These are phyloP conservation scores for Ptychochromis oligacanthus DNA, from an alignment of 2,113 vertebrate species.

Conservation along the genomic window DNA sequence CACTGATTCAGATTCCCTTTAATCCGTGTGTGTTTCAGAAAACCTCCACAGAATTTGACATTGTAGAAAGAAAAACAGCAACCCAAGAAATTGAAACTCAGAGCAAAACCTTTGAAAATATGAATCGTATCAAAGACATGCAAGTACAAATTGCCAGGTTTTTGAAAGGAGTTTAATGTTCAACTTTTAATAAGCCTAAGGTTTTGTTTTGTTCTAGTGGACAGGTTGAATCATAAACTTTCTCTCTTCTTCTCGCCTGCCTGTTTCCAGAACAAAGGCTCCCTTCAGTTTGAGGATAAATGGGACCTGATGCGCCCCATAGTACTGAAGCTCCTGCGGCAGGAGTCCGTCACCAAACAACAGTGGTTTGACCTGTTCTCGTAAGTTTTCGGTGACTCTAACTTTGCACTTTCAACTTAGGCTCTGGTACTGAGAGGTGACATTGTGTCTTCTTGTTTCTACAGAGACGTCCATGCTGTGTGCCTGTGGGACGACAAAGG, in stretches of 20 bases:
- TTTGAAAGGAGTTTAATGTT: not conserved
- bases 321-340: conserved; percentile 96
- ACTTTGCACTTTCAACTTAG: accelerated
- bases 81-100: not conserved
- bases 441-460: conserved; percentile 24
- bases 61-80: not conserved
- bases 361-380: conserved; percentile 99
- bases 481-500: conserved; percentile 99
- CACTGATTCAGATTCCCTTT: not conserved
- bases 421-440: not conserved
- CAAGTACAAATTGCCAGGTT: no score
- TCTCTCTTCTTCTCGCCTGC: not conserved
- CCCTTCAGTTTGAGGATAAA: conserved; percentile 99
- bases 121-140: no score
- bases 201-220: not conserved
- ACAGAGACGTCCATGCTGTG: conserved; percentile 96
- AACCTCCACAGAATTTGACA: accelerated
- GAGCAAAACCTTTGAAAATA: no score
- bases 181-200: not conserved
- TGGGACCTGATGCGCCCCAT: conserved; percentile 99
- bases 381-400: conserved; percentile 78
- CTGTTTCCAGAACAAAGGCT: conserved; percentile 92
- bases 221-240: not conserved
- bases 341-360: conserved; percentile 98
- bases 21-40: not conserved